phyloP scores from a whole-genome alignment of 2,888 invertebrate species.

The Thecophora atra region DNA sequence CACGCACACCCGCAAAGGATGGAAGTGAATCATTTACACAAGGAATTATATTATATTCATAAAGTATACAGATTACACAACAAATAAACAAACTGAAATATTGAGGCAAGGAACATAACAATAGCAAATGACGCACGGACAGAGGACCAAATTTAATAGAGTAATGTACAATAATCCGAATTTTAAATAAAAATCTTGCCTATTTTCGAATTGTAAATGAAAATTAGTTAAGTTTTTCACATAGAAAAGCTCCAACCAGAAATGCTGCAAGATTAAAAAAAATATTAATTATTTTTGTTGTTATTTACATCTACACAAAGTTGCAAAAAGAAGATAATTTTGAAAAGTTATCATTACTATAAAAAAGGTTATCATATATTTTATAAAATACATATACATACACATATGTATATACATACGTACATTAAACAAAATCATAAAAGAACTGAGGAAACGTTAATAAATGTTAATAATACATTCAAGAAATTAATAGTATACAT shows the following conservation, averaged over 20 bases:
- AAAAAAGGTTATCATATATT: neutral
- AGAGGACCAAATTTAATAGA: neutral
- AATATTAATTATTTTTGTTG: conserved; percentile 6
- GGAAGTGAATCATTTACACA: too few relatives aligned
- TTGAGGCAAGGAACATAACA: neutral
- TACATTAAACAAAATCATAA: neutral
- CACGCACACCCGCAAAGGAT: too few relatives aligned
- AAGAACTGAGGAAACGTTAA: too few relatives aligned
- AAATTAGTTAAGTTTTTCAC: neutral
- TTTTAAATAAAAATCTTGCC: conserved; percentile 20
- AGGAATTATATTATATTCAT: too few relatives aligned
- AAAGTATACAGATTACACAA: neutral
- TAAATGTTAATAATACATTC: too few relatives aligned
- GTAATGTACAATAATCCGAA: neutral
- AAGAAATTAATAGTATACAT: too few relatives aligned
- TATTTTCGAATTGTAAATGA: conserved; percentile 19
- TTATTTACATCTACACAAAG: neutral
- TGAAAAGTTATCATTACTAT: neutral
- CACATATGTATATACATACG: neutral
- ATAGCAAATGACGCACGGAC: neutral
- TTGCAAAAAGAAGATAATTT: neutral
- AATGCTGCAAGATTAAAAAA: conserved; percentile 35
- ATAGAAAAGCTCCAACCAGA: conserved; percentile 25
- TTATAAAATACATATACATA: neutral
- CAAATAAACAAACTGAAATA: neutral